A percentile compares a stretch with the other conserved stretches of the same genome.
phyloP scores from a whole-genome alignment of 2,113 vertebrate genomes.

The Paralichthys olivaceus region DNA sequence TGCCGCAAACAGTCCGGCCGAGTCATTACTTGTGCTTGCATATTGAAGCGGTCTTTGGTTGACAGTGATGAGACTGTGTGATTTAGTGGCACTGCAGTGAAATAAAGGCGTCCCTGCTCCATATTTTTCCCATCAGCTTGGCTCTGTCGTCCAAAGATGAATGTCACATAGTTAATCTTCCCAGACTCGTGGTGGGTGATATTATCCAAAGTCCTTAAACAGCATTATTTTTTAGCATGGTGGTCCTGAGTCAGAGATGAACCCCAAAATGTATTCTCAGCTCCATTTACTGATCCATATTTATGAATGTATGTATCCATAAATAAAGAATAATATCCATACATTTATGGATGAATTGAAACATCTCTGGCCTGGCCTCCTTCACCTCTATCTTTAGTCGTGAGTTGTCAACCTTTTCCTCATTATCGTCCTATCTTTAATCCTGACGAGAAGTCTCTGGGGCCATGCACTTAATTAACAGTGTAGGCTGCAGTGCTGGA shows the following conservation, averaged over 20 bases:
- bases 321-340: too few species aligned
- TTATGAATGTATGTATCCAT: too few species aligned
- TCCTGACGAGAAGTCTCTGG: constrained; percentile 22
- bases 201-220: background rate
- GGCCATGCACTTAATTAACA: constrained; percentile 48
- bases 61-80: constrained; percentile 19
- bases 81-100: constrained; percentile 33
- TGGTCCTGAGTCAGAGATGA: background rate
- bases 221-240: background rate
- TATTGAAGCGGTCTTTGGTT: constrained; percentile 3
- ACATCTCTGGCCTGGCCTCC: too few species aligned
- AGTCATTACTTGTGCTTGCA: constrained; percentile 9
- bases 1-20: constrained; percentile 20
- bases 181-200: background rate
- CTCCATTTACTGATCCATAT: background rate
- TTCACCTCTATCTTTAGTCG: too few species aligned
- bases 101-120: constrained; percentile 19
- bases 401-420: too few species aligned
- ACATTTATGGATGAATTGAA: too few species aligned
- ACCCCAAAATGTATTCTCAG: background rate
- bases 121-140: background rate
- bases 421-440: too few species aligned
- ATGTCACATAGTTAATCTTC: constrained; percentile 23
- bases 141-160: constrained; percentile 2
- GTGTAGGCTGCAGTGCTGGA: background rate